Conservation (phyloP, 2,113 vertebrate genomes). For the Coregonus clupeaformis region DNA sequence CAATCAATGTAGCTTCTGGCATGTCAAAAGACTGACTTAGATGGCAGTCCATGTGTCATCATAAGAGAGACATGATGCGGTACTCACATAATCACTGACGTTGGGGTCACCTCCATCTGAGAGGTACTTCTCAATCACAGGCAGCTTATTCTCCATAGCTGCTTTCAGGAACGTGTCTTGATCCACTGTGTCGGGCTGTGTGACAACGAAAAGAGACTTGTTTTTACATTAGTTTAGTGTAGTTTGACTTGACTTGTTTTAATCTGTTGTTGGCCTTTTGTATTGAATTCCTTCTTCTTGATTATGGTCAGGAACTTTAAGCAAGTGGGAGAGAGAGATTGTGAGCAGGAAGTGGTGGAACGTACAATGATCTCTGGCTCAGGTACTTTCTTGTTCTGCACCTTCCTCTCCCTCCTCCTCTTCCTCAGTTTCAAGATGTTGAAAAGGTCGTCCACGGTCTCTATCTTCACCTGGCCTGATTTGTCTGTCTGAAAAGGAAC, state of each 20-base stretch:
- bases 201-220: neutral
- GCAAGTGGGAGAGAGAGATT: neutral
- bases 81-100: conserved; percentile 73
- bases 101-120: conserved; percentile 75
- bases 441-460: conserved; percentile 93
- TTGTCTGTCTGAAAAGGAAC: conserved; percentile 70
- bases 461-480: conserved; percentile 84
- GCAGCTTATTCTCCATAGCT: conserved; percentile 75
- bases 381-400: conserved; percentile 60
- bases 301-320: no score
- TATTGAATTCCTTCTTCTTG: neutral
- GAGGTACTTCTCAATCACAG: conserved; percentile 78
- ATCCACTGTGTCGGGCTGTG: conserved; percentile 71
- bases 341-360: neutral
- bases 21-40: neutral
- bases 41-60: neutral
- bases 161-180: conserved; percentile 73
- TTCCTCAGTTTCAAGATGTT: conserved; percentile 92
- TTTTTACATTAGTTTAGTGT: neutral
- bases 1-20: neutral
- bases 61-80: no score
- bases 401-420: conserved; percentile 86
- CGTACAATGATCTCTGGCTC: conserved; percentile 81
- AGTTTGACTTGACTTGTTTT: neutral
- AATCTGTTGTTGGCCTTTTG: neutral